Conservation (phyloP, 2,113 vertebrate species). For the Myotis brandtii region DNA sequence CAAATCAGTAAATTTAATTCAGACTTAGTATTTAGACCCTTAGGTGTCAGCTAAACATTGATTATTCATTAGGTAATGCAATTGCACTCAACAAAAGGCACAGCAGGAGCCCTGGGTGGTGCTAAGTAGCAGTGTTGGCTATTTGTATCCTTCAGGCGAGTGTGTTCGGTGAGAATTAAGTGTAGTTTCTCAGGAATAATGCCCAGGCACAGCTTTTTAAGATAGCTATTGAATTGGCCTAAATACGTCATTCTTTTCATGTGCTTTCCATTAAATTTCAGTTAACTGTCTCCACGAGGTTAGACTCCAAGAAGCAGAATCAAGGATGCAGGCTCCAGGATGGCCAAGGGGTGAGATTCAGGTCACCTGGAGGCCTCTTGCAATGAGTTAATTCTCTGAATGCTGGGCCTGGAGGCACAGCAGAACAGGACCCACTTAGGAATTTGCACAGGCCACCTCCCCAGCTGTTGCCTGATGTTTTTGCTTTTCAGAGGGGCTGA, state of each 20-base stretch:
- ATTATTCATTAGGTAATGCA: conserved; percentile 75
- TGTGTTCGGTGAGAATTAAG: conserved; percentile 42
- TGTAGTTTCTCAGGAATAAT: conserved; percentile 40
- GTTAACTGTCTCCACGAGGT: neutral
- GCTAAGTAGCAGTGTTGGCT: conserved; percentile 57
- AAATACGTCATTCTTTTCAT: conserved; percentile 11
- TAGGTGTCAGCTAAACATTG: conserved; percentile 67
- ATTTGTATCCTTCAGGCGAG: neutral
- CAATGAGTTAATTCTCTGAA: neutral
- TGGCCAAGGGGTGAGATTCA: neutral
- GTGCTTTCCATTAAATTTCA: conserved; percentile 33
- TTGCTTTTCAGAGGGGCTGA: neutral
- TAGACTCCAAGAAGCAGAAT: conserved; percentile 29
- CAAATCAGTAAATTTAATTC: conserved; percentile 73
- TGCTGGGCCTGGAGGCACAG: neutral
- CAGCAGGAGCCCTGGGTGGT: conserved; percentile 23
- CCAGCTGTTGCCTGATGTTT: neutral
- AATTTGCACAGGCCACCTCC: neutral
- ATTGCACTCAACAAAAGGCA: conserved; percentile 67
- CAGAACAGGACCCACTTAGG: neutral
- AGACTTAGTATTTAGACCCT: conserved; percentile 70
- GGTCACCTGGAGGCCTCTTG: neutral
- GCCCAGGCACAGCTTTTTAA: conserved; percentile 12
- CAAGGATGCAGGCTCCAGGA: neutral
- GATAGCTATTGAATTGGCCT: neutral